Conservation (phyloP, 2,888 invertebrate genomes). For the Caenorhabditis panamensis region DNA sequence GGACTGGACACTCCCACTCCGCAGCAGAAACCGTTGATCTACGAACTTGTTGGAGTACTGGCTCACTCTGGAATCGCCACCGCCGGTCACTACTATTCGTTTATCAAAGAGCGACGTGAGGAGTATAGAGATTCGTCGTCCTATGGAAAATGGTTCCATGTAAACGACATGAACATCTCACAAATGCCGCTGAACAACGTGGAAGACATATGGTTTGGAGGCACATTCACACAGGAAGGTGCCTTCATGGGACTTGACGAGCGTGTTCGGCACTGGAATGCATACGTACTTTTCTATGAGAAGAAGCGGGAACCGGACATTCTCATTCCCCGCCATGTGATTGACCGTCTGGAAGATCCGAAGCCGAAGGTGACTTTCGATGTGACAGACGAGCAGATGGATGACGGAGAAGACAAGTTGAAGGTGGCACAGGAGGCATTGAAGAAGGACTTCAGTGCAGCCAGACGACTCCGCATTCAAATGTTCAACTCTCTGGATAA, state of each 20-base stretch:
- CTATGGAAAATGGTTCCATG: conserved; percentile 58
- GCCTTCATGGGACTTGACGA: conserved; percentile 82
- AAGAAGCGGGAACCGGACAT: conserved; percentile 30
- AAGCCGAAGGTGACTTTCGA: conserved; percentile 56
- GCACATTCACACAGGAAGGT: conserved; percentile 49
- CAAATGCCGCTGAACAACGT: conserved; percentile 37
- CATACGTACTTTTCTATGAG: conserved; percentile 83
- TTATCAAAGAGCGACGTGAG: conserved; percentile 82
- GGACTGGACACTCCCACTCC: conserved; percentile 26
- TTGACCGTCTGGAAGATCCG: conserved; percentile 6
- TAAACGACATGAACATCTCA: conserved; percentile 42
- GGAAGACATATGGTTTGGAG: conserved; percentile 59
- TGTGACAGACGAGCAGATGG: conserved; percentile 41
- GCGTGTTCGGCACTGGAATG: conserved; percentile 84
- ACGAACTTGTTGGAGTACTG: conserved; percentile 84
- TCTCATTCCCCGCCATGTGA: conserved; percentile 16
- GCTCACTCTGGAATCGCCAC: conserved; percentile 84
- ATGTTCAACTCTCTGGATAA: conserved; percentile 48
- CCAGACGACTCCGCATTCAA: conserved; percentile 40
- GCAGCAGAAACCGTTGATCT: conserved; percentile 69
- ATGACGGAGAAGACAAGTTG: conserved; percentile 29
- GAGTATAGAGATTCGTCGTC: conserved; percentile 52
- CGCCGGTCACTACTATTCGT: conserved; percentile 84
- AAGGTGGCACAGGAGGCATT: conserved; percentile 17
- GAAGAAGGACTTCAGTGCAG: conserved; percentile 18